Percentiles rank a stretch among this genome's conserved stretches.
phyloP scores from a whole-genome alignment of 92 coral and sea anemone genomes.

The Bergia sp. region DNA sequence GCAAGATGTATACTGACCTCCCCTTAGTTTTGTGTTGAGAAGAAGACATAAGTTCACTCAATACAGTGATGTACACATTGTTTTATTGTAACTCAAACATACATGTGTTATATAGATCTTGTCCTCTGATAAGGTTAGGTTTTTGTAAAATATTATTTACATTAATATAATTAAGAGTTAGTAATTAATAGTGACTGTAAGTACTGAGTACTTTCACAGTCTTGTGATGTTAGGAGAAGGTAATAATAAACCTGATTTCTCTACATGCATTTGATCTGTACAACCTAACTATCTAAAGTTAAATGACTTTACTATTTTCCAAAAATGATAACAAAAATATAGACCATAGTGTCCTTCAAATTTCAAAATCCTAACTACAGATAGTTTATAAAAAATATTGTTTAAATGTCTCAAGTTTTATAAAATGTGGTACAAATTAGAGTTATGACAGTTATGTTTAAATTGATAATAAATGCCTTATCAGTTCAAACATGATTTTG shows the following conservation, averaged over 20 bases:
- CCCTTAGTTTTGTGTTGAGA: neutral
- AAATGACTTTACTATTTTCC: too few relatives aligned
- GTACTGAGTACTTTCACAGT: neutral
- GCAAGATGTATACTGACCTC: too few relatives aligned
- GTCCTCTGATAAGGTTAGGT: too few relatives aligned
- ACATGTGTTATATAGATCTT: neutral
- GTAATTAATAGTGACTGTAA: neutral
- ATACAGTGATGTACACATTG: neutral
- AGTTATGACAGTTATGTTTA: neutral
- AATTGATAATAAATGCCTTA: too few relatives aligned
- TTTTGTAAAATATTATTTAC: neutral
- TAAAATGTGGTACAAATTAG: neutral
- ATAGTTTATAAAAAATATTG: neutral
- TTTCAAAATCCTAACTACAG: constrained; percentile 24
- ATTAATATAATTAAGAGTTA: neutral
- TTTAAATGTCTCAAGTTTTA: neutral
- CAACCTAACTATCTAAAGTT: neutral
- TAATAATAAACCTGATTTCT: too few relatives aligned
- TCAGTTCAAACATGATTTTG: too few relatives aligned
- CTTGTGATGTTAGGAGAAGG: too few relatives aligned
- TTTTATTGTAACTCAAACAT: neutral
- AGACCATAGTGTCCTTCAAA: neutral
- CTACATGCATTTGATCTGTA: neutral
- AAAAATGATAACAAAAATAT: neutral
- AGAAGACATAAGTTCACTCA: neutral